These are phyloP conservation scores for Lethrus apterus DNA, from an alignment of 1,140 invertebrate genomes.

Conservation along the genomic window DNA sequence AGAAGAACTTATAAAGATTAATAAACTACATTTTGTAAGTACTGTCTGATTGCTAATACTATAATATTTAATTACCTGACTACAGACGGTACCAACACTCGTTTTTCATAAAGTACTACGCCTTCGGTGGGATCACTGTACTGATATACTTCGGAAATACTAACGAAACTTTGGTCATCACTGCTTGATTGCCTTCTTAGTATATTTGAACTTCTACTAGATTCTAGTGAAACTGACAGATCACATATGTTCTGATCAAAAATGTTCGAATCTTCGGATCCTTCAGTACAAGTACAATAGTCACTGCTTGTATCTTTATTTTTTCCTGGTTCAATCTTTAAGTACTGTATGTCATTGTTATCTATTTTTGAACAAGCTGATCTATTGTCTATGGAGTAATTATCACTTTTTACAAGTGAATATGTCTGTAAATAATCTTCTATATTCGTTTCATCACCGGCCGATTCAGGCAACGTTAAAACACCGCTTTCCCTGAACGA, in stretches of 20 bases:
- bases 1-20: no score
- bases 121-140: slow-evolving; percentile 66
- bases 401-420: no score
- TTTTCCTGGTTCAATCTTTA: background rate
- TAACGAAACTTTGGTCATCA: slow-evolving; percentile 38
- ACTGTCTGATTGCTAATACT: slow-evolving; percentile 4
- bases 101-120: slow-evolving; percentile 61
- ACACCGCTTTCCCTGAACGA: slow-evolving; percentile 33
- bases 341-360: background rate
- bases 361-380: no score
- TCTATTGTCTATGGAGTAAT: slow-evolving; percentile 1
- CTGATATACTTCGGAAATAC: slow-evolving; percentile 64
- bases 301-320: slow-evolving; percentile 31
- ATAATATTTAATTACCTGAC: slow-evolving; percentile 39
- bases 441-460: background rate
- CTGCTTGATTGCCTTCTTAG: slow-evolving; percentile 5
- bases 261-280: slow-evolving; percentile 21
- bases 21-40: no score
- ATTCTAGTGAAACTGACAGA: slow-evolving; percentile 9
- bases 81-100: slow-evolving; percentile 47
- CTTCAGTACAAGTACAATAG: slow-evolving; percentile 33
- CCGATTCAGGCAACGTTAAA: slow-evolving; percentile 21
- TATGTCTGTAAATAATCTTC: no score
- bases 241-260: slow-evolving; percentile 30
- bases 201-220: background rate